These are phyloP conservation scores for Vulpes ferrilata DNA, from an alignment of 2,113 vertebrate species.

Conservation along the genomic window DNA sequence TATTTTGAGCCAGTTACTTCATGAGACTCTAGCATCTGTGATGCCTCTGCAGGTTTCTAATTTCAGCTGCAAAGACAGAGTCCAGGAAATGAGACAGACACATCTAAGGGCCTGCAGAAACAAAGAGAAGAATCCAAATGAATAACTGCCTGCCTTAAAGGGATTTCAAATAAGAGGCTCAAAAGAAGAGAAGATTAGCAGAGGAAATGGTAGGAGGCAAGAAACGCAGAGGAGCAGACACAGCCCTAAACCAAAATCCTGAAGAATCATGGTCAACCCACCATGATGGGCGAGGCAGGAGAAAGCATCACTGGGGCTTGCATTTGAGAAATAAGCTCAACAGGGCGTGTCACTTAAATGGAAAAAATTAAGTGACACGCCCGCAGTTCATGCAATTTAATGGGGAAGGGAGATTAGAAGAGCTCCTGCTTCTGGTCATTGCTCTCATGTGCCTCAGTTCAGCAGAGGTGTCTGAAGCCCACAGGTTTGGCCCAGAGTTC, in stretches of 20 bases:
- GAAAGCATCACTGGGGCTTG: neutral
- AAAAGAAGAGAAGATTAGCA: slow-evolving; percentile 63
- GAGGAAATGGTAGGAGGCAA: neutral
- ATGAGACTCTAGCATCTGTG: slow-evolving; percentile 64
- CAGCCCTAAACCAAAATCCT: slow-evolving; percentile 24
- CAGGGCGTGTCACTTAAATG: neutral
- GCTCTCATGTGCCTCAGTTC: neutral
- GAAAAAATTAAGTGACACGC: neutral
- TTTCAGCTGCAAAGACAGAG: slow-evolving; percentile 74
- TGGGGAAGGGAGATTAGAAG: neutral
- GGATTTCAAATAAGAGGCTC: slow-evolving; percentile 65
- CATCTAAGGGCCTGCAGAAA: slow-evolving; percentile 69
- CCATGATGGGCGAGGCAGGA: neutral
- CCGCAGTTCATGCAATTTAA: neutral
- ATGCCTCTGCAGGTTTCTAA: slow-evolving; percentile 79
- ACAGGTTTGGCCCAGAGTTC: neutral
- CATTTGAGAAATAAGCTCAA: neutral
- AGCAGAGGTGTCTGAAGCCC: neutral
- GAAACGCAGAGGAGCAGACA: neutral
- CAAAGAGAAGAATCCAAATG: slow-evolving; percentile 65
- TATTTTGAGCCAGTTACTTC: slow-evolving; percentile 73
- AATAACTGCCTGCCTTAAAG: slow-evolving; percentile 73
- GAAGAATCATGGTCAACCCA: neutral
- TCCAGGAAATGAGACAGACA: slow-evolving; percentile 81
- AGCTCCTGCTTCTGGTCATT: neutral